Evolutionary conservation across 2,888 invertebrate genomes (phyloP), one percentile per base, ranked within the genome.

Genomic region (Chymomyza fuscimana): DNA sequence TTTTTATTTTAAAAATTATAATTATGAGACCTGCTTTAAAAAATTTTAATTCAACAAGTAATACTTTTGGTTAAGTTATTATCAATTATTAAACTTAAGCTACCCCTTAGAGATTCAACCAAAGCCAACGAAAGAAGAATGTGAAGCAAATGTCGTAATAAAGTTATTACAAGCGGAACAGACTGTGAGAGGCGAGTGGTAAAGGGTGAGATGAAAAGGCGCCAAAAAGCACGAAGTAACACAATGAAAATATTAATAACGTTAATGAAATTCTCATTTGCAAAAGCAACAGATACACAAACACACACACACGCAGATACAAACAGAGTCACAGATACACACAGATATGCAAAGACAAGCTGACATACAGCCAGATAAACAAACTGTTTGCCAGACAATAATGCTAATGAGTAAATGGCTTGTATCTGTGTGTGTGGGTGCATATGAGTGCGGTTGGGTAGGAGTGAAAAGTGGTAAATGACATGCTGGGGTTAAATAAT

Each of bases 211-310:
- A 61, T 46, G 40, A 40, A 60, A 72, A 72, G 63, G 76, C 80
- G 67, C 69, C 73, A 77, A 78, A 81, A 76, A 70, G 75, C 82
- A 80, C 75, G 40, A 10, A 10, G 40, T 10, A 46, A 46, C 76
- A 80, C 76, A 78, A 83, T 83, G 87, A 74, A 84, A 84, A 83
- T 83, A 84, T 83, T 86, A 83, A 83, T 84, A 83, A 86, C 80
- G 82, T 81, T 83, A 83, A 83, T 83, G 83, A 83, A 86, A 83
- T 83, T 79, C 79, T 86, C 78, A 86, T 86, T 82, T 82, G 80
- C 69, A 58, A 63, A 50, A 29, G 10, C 40, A 9, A 60, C 40
- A 25, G 19, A 52, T 22, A 56, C 7, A 51, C 25, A 40, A n/a
- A 50, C 36, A 40, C 32, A 65, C 32, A 65, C 62, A 62, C 61